phyloP scores from a whole-genome alignment of 2,113 vertebrate species.

The Malurus cyaneus region DNA sequence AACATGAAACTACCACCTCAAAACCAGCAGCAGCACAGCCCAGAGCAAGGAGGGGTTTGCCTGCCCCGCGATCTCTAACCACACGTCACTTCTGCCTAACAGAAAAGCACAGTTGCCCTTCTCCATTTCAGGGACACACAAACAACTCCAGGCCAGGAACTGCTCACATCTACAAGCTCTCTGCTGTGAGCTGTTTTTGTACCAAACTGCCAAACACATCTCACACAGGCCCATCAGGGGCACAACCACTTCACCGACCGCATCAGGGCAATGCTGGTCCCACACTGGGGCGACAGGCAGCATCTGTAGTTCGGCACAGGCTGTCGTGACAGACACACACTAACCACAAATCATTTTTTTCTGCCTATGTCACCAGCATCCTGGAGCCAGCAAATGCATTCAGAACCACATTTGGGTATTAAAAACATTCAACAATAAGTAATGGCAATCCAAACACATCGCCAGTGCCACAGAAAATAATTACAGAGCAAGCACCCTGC shows the following conservation, averaged over 20 bases:
- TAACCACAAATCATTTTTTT: neutral
- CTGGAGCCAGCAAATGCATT: neutral
- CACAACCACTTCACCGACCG: neutral
- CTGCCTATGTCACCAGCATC: neutral
- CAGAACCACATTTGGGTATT: neutral
- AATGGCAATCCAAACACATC: neutral
- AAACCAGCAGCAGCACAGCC: neutral
- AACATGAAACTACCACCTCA: neutral
- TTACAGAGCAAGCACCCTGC: neutral
- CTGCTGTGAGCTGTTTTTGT: neutral
- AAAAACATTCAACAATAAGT: neutral
- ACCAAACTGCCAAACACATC: neutral
- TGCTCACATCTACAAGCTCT: neutral
- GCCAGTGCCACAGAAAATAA: neutral
- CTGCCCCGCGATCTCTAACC: neutral
- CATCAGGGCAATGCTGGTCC: neutral
- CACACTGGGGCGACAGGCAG: rapidly evolving
- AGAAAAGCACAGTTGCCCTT: neutral
- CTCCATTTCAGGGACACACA: neutral
- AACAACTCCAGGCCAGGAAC: neutral
- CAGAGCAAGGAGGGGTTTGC: neutral
- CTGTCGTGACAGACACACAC: neutral
- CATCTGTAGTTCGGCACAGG: neutral
- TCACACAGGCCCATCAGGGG: neutral
- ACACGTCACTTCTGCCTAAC: neutral